phyloP scores from a whole-genome alignment of 2,113 vertebrate genomes.

The Cynoglossus semilaevis region DNA sequence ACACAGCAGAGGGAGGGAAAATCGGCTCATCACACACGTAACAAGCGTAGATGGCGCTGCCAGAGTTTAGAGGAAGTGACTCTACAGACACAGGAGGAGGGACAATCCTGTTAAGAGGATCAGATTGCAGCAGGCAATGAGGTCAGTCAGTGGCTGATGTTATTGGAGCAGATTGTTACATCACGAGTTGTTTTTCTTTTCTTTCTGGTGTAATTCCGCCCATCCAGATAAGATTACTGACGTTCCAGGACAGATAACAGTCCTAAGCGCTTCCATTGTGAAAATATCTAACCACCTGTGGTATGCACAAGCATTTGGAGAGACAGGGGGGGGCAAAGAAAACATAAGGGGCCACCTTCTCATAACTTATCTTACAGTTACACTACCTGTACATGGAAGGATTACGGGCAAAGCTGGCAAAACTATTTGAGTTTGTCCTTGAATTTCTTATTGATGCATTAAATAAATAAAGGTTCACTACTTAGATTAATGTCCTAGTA shows the following conservation, averaged over 20 bases:
- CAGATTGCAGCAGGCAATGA: slow-evolving; percentile 53
- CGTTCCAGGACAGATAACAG: background rate
- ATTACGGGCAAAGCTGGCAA: too few species aligned
- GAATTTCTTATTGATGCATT: too few species aligned
- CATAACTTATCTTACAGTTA: too few species aligned
- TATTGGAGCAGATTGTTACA: slow-evolving; percentile 41
- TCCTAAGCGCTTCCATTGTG: too few species aligned
- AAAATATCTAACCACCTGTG: too few species aligned
- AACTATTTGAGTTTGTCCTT: too few species aligned
- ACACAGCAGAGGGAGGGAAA: slow-evolving; percentile 43
- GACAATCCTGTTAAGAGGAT: slow-evolving; percentile 50
- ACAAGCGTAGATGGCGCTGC: slow-evolving; percentile 1
- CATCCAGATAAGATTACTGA: background rate
- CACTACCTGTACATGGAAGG: too few species aligned
- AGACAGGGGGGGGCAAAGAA: too few species aligned
- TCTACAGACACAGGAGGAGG: slow-evolving; percentile 29
- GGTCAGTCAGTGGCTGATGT: slow-evolving; percentile 47
- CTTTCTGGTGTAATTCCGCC: background rate
- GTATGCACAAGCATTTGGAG: too few species aligned
- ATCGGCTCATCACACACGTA: slow-evolving; percentile 47
- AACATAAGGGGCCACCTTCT: too few species aligned
- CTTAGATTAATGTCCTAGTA: too few species aligned
- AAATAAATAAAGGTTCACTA: too few species aligned
- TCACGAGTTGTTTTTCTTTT: slow-evolving; percentile 18
- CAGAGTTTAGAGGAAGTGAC: slow-evolving; percentile 33